Base-by-base conservation (phyloP, 2,888 invertebrate species). In the Phalera bucephala region DNA sequence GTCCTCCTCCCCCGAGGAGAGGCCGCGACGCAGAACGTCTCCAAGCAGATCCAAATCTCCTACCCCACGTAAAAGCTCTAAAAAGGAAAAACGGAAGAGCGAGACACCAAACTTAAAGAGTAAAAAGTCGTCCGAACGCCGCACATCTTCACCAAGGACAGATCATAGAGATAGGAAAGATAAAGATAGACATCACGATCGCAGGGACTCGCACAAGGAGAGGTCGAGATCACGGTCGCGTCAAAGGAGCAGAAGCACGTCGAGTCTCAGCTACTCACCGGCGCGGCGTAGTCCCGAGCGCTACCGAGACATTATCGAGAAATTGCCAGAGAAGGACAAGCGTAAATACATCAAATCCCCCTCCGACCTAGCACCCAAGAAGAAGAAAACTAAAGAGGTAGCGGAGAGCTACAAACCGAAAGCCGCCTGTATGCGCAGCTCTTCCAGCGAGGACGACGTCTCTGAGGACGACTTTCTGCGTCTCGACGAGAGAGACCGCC, bases 221-320 rank as follows among this genome's bases (percentile, higher is more conserved):
- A 64, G 67, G 11, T 73, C 78, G 0, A 53, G 67, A 17, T 76
- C 82, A 0, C 67, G 67, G 0, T 76, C 78, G 0, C 55, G 64
- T 1, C 77, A 79, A 5, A 87, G 85, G 9, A 91, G 91, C 39
- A 68, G 86, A 27, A 91, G 91, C 55, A 85, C 89, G 0, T 91
- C 91, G 7, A 92, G 91, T 46, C 74, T 94, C 31, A 94, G 94
- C 55, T 94, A 94, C 58, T 94, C 94, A 0, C 94, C 94, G 0
- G 92, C 93, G 0, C 87, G 92, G 1, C 90, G 93, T 9, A 91
- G 93, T 73, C 93, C 94, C 0, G 94, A 94, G 56, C 90, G 93
- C 0, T 94, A 94, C 65, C 90, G 88, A 14, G 94, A 94, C 44
- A 92, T 93, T 25, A 80, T 93, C 20, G 92, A 92, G 33, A 89